Evolutionary conservation across 1,140 invertebrate species (phyloP).

Genomic region (Zaprionus camerounensis): DNA sequence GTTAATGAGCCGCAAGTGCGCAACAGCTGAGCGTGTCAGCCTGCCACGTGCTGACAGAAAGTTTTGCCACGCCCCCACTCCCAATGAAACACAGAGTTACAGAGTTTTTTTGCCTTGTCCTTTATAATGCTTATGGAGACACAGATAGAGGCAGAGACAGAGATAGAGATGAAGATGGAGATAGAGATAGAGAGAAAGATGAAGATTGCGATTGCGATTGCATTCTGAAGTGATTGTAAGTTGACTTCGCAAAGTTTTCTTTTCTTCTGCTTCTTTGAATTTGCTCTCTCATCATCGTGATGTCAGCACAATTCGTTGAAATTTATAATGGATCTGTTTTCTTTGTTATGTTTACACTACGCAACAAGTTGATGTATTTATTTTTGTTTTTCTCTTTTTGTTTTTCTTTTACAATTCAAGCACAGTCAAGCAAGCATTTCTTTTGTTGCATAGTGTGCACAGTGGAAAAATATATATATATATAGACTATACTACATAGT

Average conservation of each 20-base stretch:
- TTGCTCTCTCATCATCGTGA: slow-evolving; percentile 25
- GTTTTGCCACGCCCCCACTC: background rate
- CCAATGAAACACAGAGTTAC: slow-evolving; percentile 28
- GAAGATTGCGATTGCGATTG: slow-evolving; percentile 17
- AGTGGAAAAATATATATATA: slow-evolving; percentile 48
- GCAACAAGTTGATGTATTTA: slow-evolving; percentile 8
- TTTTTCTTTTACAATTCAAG: background rate
- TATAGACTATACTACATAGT: slow-evolving; percentile 17
- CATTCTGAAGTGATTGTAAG: slow-evolving; percentile 23
- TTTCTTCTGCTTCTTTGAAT: background rate
- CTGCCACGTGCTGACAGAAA: slow-evolving; percentile 21
- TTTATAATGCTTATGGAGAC: slow-evolving; percentile 38
- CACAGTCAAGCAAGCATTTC: slow-evolving; percentile 5
- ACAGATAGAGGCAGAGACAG: slow-evolving; percentile 2
- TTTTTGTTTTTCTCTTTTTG: background rate
- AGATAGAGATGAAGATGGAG: slow-evolving; percentile 1
- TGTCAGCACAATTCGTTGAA: slow-evolving; percentile 32
- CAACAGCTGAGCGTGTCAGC: slow-evolving; percentile 63
- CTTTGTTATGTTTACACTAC: slow-evolving; percentile 13
- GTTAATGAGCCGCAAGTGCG: slow-evolving; percentile 74
- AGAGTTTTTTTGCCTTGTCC: slow-evolving; percentile 33
- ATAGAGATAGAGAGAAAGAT: slow-evolving; percentile 14
- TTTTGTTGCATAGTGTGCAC: slow-evolving; percentile 27
- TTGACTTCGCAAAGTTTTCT: slow-evolving; percentile 25
- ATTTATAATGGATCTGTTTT: slow-evolving; percentile 19